phyloP scores from a whole-genome alignment of 2,888 invertebrate species.

The Calliphora vomitoria region DNA sequence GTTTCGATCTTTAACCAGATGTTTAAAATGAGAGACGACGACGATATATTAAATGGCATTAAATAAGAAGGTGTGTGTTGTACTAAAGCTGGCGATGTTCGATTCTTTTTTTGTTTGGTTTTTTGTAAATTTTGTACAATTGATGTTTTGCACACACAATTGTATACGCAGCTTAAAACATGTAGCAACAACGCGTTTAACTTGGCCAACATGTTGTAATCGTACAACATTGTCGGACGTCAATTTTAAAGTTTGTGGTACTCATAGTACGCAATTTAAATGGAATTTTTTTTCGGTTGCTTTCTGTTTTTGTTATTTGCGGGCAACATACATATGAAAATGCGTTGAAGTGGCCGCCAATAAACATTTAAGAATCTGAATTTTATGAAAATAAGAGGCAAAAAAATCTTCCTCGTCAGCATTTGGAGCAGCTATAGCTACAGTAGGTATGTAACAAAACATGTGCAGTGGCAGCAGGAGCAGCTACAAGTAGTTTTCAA shows the following conservation, averaged over 20 bases:
- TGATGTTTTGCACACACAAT: conserved; percentile 62
- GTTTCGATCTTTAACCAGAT: conserved; percentile 72
- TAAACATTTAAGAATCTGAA: conserved; percentile 51
- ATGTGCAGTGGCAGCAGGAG: conserved; percentile 57
- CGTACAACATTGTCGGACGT: conserved; percentile 72
- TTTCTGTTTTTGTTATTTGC: conserved; percentile 22
- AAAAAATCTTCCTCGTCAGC: conserved; percentile 67
- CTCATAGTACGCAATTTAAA: conserved; percentile 68
- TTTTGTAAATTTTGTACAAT: conserved; percentile 25
- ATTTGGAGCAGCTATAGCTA: conserved; percentile 25
- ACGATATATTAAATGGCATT: conserved; percentile 68
- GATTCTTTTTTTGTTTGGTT: neutral
- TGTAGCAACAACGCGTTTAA: conserved; percentile 71
- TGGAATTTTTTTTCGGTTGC: conserved; percentile 39
- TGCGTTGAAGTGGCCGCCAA: conserved; percentile 71
- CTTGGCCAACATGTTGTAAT: conserved; percentile 71
- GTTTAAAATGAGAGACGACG: conserved; percentile 71
- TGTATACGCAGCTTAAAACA: conserved; percentile 70
- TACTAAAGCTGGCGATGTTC: conserved; percentile 19
- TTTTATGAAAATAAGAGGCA: neutral
- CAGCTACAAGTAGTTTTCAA: conserved; percentile 70
- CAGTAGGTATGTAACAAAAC: conserved; percentile 23
- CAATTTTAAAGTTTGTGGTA: conserved; percentile 58
- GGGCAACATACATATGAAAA: conserved; percentile 43
- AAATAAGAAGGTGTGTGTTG: conserved; percentile 60